phyloP scores from a whole-genome alignment of 2,888 invertebrate species.

The Drosophila multiciliata region DNA sequence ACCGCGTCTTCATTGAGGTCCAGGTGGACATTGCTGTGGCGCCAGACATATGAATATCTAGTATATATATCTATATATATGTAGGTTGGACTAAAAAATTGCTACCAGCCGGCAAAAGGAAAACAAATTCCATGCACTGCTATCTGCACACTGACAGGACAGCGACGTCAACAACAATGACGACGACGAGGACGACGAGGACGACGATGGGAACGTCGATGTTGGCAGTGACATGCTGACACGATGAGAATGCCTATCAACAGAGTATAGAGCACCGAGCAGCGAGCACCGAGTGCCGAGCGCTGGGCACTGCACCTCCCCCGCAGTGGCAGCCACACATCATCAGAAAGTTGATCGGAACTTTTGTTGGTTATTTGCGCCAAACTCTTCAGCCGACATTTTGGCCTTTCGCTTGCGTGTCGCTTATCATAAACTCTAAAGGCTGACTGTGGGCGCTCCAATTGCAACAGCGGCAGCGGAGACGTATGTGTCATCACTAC shows the following conservation, averaged over 20 bases:
- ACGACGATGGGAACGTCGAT: constrained; percentile 20
- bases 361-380: constrained; percentile 70
- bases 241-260: constrained; percentile 56
- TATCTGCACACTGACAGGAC: constrained; percentile 74
- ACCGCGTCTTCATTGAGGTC: constrained; percentile 82
- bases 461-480: constrained; percentile 70
- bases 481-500: constrained; percentile 80
- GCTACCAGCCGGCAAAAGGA: constrained; percentile 54
- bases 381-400: constrained; percentile 30
- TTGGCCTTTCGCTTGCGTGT: constrained; percentile 72
- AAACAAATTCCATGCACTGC: constrained; percentile 75
- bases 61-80: constrained; percentile 2
- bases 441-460: constrained; percentile 63
- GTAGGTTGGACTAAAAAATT: constrained; percentile 13
- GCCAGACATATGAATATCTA: constrained; percentile 32
- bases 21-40: constrained; percentile 71
- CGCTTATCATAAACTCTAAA: constrained; percentile 76
- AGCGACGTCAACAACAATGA: constrained; percentile 50
- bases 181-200: constrained; percentile 25
- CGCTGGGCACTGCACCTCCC: background rate
- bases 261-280: background rate
- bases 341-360: constrained; percentile 49
- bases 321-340: constrained; percentile 51
- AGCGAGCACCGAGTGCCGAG: background rate
- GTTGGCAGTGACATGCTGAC: constrained; percentile 63